These are phyloP conservation scores for Balaenoptera acutorostrata DNA, from an alignment of 2,113 vertebrate species.

Conservation along the genomic window DNA sequence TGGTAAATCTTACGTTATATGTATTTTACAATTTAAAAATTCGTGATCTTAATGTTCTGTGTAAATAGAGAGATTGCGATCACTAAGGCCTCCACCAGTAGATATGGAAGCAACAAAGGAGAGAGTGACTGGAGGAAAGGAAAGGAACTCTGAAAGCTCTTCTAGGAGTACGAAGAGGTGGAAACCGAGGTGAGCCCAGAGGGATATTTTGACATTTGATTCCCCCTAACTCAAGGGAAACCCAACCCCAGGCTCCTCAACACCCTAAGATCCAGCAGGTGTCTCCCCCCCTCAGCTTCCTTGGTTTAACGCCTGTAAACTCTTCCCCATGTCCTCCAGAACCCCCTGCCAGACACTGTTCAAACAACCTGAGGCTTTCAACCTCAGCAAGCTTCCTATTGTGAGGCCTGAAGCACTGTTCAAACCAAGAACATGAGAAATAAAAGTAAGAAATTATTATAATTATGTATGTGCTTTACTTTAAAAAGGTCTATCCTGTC, in stretches of 20 bases:
- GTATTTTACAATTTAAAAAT: neutral
- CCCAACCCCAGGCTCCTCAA: fast-evolving
- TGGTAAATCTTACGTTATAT: no score
- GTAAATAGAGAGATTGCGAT: fast-evolving
- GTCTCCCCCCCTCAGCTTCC: neutral
- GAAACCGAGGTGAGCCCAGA: neutral
- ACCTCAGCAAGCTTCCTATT: neutral
- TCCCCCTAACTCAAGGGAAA: neutral
- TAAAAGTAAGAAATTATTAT: neutral
- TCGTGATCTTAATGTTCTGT: neutral
- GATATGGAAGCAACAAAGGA: neutral
- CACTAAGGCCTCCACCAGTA: neutral
- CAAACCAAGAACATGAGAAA: neutral
- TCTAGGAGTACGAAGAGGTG: neutral
- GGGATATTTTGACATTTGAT: fast-evolving
- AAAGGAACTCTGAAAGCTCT: no score
- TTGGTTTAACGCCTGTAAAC: neutral
- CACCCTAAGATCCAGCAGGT: neutral
- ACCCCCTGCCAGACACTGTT: neutral
- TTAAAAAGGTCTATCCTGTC: neutral
- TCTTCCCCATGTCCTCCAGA: fast-evolving
- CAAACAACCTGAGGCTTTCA: neutral
- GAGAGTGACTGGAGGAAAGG: neutral
- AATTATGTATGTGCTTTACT: neutral
- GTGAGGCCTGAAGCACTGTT: neutral